Base-by-base conservation (phyloP, 2,113 vertebrate species). In the Delphinus delphis region DNA sequence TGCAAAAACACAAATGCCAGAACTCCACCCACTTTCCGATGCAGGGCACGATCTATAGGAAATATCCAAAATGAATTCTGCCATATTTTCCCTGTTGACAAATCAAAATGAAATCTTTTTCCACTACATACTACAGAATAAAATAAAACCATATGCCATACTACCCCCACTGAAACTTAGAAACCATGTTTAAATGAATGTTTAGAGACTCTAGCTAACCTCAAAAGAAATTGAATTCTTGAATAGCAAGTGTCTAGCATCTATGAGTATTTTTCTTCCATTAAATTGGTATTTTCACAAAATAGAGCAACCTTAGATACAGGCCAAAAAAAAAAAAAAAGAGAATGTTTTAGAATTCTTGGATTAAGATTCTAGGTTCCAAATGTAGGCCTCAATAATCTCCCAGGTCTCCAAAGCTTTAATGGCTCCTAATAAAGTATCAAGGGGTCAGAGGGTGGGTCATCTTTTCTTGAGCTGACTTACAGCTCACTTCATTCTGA, bases 1-100 rank as follows among this genome's bases (percentile, higher is more conserved):
- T 3, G 88, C 17, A 88, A 86, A 96, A 55, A 53, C 26, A 38
- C 12, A 86, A 82, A 86, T 88, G 90, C 90, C 95, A 97, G 68
- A 94, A 95, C 73, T 60, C 23, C 53, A 41, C n/a, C 73, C 50
- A 89, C 70, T 96, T 80, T 86, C 89, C 97, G 76, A 23, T 1
- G 17, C 9, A 68, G 60, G 50, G 88, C n/a, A 47, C 28, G 26
- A 63, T 96, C 95, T 84, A 74, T 65, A 96, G 28, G 1, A 2
- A 77, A 79, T 55, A 94, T 44, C 47, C 58, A 82, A 88, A 93
- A 93, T 23, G 31, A 91, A 74, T 9, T 4, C 53, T 95, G 76
- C 74, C 77, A 44, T 4, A 84, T 36, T 50, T 62, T 63, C 80
- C 47, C 53, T 74, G 33, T 62, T 70, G 53, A 55, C n/a, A 2